Evolutionary conservation across 1,140 invertebrate genomes (phyloP), one percentile per base, ranked within the genome.

Genomic region (Sycobia sp.): DNA sequence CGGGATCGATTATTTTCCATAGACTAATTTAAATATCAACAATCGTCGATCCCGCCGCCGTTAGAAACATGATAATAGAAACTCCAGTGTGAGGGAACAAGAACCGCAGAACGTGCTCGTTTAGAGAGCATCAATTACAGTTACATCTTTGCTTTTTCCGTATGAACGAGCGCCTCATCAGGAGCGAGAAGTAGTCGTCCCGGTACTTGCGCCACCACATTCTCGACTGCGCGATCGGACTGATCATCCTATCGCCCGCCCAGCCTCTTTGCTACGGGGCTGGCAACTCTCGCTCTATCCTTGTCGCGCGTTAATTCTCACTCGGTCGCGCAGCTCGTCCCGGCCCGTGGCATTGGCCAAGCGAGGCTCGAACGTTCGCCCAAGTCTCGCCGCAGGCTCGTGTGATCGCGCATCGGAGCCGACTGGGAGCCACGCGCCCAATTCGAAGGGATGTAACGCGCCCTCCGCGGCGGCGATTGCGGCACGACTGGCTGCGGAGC

Each of bases 401-500:
- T n/a, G n/a, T n/a, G n/a, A n/a, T n/a, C n/a, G n/a, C n/a, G n/a
- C n/a, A n/a, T n/a, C n/a, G n/a, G n/a, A n/a, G n/a, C n/a, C n/a
- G n/a, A n/a, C n/a, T n/a, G 3, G 4, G 16, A 43, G 39, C 9
- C 36, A 14, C 39, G n/a, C 16, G 39, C 4, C 39, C 7, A n/a
- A 4, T 4, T 38, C 10, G 36, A 14, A 49, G 23, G 23, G 18
- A 11, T 20, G 16, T 43, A 20, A 20, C n/a, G n/a, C n/a, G 18
- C 71, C 73, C 69, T 66, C 67, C 67, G 67, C 69, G 66, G 66
- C 69, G 68, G 62, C 64, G 72, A 73, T 69, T 71, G 69, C 72
- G 72, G 65, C 69, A 65, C 73, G 73, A 75, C 73, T 75, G 73
- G 69, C 32, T 39, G 56, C 38, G 57, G 16, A 63, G 65, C 56